These are phyloP conservation scores for Hirtodrosophila histrioides DNA, from an alignment of 2,888 invertebrate species.

Conservation along the genomic window DNA sequence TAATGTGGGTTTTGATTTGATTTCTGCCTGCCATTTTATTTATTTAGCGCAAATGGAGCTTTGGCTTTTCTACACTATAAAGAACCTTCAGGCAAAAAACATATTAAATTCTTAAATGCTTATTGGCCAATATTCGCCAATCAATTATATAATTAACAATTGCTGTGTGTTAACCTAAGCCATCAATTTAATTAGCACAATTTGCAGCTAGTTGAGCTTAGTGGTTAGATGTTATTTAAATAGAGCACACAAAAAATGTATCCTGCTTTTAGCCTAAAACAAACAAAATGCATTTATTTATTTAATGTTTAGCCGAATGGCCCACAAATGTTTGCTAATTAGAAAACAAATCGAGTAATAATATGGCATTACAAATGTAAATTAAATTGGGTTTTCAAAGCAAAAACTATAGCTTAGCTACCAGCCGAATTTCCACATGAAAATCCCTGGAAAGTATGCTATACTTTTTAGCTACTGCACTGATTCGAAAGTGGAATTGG, in stretches of 20 bases:
- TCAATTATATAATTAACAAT: constrained; percentile 49
- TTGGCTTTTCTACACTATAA: not conserved
- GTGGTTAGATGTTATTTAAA: constrained; percentile 43
- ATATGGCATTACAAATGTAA: constrained; percentile 28
- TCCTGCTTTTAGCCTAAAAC: constrained; percentile 1
- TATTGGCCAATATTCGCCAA: not conserved
- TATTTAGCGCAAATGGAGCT: constrained; percentile 55
- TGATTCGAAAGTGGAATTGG: too few relatives aligned
- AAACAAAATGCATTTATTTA: constrained; percentile 50
- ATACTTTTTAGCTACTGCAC: too few relatives aligned
- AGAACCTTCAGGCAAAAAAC: not conserved
- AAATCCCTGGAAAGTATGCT: too few relatives aligned
- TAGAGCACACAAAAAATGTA: constrained; percentile 8
- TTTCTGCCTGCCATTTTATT: constrained; percentile 63
- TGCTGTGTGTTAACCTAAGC: constrained; percentile 26
- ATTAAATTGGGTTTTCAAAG: constrained; percentile 8
- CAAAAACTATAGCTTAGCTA: not conserved
- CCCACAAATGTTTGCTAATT: constrained; percentile 50
- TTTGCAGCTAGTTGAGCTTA: constrained; percentile 36
- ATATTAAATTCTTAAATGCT: constrained; percentile 11
- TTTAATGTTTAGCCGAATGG: constrained; percentile 25
- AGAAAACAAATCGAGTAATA: constrained; percentile 49
- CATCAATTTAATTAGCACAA: constrained; percentile 65
- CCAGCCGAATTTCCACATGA: too few relatives aligned
- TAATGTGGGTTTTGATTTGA: constrained; percentile 67